Conservation (phyloP, 1,140 invertebrate genomes). For the Calephelis nemesis region DNA sequence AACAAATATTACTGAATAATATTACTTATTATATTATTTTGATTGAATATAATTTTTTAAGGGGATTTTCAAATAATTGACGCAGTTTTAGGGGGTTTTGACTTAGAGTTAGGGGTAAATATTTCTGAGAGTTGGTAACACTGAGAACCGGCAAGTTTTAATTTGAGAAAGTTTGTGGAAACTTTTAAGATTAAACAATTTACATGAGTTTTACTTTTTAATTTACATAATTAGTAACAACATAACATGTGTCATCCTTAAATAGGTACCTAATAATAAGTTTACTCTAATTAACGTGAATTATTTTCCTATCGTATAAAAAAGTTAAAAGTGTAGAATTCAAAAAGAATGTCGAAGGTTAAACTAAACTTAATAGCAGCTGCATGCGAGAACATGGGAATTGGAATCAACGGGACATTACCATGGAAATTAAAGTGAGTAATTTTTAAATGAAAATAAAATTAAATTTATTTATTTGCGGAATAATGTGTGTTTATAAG, state of each 20-base stretch:
- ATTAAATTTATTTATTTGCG: too few relatives aligned
- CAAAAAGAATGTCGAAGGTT: conserved; percentile 50
- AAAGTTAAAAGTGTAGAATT: not conserved
- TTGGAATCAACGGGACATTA: conserved; percentile 83
- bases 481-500: too few relatives aligned
- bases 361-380: conserved; percentile 92
- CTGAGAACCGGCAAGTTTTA: not conserved
- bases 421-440: conserved; percentile 93
- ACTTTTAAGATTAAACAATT: too few relatives aligned
- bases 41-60: conserved; percentile 22
- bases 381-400: conserved; percentile 90
- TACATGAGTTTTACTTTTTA: too few relatives aligned
- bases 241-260: too few relatives aligned
- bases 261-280: too few relatives aligned
- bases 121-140: conserved; percentile 1
- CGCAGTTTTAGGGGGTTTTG: not conserved
- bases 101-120: conserved; percentile 5
- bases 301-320: too few relatives aligned
- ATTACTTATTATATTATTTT: conserved; percentile 22
- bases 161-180: too few relatives aligned
- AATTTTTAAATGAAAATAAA: not conserved
- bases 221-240: too few relatives aligned
- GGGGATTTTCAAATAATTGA: conserved; percentile 5
- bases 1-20: conserved; percentile 23
- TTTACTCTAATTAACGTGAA: too few relatives aligned